A percentile compares a stretch with the other conserved stretches of the same genome.
Evolutionary conservation across 2,888 invertebrate species (phyloP).

Genomic region (Lasioglossum pauxillum): DNA sequence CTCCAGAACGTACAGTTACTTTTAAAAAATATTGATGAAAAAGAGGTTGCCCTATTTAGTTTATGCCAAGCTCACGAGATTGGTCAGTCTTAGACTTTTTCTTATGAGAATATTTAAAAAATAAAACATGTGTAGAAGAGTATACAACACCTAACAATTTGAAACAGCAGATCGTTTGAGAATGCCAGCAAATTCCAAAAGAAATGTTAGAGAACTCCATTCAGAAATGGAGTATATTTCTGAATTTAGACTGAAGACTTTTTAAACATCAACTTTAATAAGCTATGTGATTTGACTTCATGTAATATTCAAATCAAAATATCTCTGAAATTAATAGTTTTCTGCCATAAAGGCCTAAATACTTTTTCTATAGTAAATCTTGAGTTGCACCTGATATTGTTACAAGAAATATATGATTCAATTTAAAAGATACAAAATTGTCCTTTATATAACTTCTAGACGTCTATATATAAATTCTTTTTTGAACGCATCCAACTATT

Average conservation of each 20-base stretch:
- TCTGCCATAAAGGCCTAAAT: background rate
- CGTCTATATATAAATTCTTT: too few species aligned
- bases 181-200: background rate
- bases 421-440: background rate
- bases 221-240: too few species aligned
- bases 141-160: background rate
- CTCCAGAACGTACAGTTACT: background rate
- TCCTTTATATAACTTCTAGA: too few species aligned
- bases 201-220: background rate
- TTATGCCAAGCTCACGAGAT: background rate
- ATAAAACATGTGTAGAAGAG: background rate
- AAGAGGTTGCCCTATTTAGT: background rate
- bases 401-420: background rate
- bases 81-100: background rate
- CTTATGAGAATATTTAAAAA: background rate
- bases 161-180: background rate
- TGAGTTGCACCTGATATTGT: background rate
- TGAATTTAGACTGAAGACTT: too few species aligned
- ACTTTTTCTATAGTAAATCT: background rate
- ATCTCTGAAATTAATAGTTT: background rate
- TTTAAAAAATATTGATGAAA: background rate
- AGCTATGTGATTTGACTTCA: too few species aligned
- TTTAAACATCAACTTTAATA: too few species aligned
- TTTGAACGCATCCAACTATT: background rate
- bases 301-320: background rate